A percentile compares a stretch with the other conserved stretches of the same genome.
Evolutionary conservation across 2,113 vertebrate species (phyloP).

Genomic region (Nyctereutes procyonoides): DNA sequence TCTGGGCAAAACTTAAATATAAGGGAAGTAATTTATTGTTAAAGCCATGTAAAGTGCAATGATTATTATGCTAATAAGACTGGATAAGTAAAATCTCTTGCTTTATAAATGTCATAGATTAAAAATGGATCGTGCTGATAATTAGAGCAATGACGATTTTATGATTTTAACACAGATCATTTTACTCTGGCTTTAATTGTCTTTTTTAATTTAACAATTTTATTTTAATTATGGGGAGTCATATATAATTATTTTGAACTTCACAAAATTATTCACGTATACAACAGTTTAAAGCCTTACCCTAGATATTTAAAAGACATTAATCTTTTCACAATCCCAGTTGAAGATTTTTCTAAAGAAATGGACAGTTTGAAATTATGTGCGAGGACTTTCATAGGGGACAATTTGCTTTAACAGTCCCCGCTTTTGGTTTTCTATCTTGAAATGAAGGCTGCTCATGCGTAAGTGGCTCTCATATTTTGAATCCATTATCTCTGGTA

Average conservation of each 20-base stretch:
- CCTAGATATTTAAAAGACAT: conserved; percentile 57
- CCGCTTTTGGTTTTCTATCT: conserved; percentile 53
- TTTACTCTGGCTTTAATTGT: conserved; percentile 81
- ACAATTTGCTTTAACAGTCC: conserved; percentile 44
- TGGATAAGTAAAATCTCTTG: conserved; percentile 82
- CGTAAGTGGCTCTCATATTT: conserved; percentile 64
- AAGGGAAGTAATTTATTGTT: conserved; percentile 84
- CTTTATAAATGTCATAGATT: conserved; percentile 83
- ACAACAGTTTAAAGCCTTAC: conserved; percentile 53
- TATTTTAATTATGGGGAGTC: conserved; percentile 79
- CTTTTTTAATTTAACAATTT: conserved; percentile 78
- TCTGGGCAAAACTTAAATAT: conserved; percentile 82
- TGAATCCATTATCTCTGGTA: conserved; percentile 73
- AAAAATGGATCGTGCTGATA: conserved; percentile 82
- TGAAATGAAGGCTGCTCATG: conserved; percentile 65
- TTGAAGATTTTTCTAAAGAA: conserved; percentile 66
- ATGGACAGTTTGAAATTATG: conserved; percentile 46
- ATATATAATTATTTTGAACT: conserved; percentile 78
- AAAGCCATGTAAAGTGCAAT: conserved; percentile 76
- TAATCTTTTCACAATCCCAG: conserved; percentile 55
- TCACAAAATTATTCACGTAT: conserved; percentile 70
- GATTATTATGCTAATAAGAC: conserved; percentile 87
- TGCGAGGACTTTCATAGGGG: conserved; percentile 51
- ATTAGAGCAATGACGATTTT: conserved; percentile 77
- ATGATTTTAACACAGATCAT: conserved; percentile 77